phyloP scores from a whole-genome alignment of 1,140 invertebrate genomes.

The Plodia interpunctella region DNA sequence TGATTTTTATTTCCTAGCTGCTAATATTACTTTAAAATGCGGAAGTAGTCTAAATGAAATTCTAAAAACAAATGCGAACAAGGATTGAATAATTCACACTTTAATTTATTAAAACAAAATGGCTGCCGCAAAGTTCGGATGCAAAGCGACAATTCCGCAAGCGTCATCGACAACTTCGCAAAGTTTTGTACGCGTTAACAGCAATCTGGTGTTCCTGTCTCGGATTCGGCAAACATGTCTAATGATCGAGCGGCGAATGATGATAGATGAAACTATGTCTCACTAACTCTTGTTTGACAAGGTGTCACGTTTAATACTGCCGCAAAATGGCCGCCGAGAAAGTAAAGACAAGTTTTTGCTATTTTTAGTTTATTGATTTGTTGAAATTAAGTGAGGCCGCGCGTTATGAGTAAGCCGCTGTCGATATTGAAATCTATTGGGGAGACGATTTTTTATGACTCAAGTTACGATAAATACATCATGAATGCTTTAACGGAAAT shows the following conservation, averaged over 20 bases:
- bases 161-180: background rate
- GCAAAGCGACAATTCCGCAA: conserved; percentile 1
- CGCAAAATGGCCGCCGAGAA: conserved; percentile 7
- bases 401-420: too few species aligned
- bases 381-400: too few species aligned
- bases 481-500: too few species aligned
- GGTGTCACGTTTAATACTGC: conserved; percentile 23
- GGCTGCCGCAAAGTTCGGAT: background rate
- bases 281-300: conserved; percentile 39
- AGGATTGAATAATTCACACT: background rate
- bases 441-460: too few species aligned
- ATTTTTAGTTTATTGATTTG: background rate
- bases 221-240: conserved; percentile 52
- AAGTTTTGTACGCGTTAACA: conserved; percentile 42
- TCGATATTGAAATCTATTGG: too few species aligned
- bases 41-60: background rate
- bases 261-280: conserved; percentile 73
- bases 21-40: too few species aligned
- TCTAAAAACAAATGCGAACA: background rate
- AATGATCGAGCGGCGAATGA: conserved; percentile 68
- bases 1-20: too few species aligned
- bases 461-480: too few species aligned
- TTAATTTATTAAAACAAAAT: conserved; percentile 7
- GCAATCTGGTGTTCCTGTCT: conserved; percentile 68
- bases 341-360: conserved; percentile 11